Evolutionary conservation across 2,113 vertebrate species (phyloP).

Genomic region (Calonectris borealis): DNA sequence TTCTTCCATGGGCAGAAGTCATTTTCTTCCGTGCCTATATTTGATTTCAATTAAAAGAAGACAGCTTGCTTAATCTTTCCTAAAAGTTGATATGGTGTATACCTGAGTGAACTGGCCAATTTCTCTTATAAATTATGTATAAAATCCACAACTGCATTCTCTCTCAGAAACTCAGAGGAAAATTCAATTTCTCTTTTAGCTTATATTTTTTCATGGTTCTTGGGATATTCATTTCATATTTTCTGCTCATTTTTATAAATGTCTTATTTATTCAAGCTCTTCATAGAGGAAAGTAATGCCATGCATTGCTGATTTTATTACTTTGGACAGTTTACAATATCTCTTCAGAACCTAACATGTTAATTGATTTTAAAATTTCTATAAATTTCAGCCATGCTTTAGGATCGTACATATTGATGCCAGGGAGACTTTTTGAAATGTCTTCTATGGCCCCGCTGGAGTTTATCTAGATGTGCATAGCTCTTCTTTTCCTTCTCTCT

Average conservation of each 20-base stretch:
- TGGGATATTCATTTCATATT: constrained; percentile 79
- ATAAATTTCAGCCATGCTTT: constrained; percentile 53
- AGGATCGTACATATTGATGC: not conserved
- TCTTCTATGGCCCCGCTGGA: not conserved
- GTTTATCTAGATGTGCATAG: not conserved
- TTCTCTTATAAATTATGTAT: constrained; percentile 83
- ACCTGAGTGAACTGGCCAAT: constrained; percentile 78
- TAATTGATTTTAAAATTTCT: constrained; percentile 80
- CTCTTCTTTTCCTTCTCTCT: not conserved
- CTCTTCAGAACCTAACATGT: constrained; percentile 65
- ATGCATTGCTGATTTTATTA: constrained; percentile 80
- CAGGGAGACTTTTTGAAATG: not conserved
- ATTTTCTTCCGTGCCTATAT: constrained; percentile 67
- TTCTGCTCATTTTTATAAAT: constrained; percentile 77
- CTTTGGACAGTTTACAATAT: constrained; percentile 74
- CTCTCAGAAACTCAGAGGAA: constrained; percentile 69
- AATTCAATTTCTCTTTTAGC: constrained; percentile 78
- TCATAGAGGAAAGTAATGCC: constrained; percentile 73
- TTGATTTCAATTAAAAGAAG: constrained; percentile 81
- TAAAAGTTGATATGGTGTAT: constrained; percentile 74
- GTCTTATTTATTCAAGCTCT: constrained; percentile 81
- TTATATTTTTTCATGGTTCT: constrained; percentile 76
- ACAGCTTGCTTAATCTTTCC: constrained; percentile 77
- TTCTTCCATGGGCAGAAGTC: constrained; percentile 54
- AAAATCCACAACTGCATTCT: constrained; percentile 68